A percentile compares a stretch with the other conserved stretches of the same genome.
Conservation (phyloP, 1,140 invertebrate genomes). For the Berghia stephanieae region DNA sequence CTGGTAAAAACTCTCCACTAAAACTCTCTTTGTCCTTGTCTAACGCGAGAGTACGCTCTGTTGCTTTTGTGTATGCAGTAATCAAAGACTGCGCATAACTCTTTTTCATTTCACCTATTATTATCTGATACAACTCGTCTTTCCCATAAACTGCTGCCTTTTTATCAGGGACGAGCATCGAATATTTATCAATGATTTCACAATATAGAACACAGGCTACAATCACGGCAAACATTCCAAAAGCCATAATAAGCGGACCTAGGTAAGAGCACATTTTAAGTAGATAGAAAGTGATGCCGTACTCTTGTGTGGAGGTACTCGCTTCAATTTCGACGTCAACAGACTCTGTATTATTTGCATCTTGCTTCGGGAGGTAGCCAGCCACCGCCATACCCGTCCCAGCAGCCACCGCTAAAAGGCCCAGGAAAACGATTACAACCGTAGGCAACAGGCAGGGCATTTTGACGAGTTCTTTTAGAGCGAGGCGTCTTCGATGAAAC, state of each 20-base stretch:
- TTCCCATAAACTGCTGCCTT: conserved; percentile 36
- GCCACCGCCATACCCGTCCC: conserved; percentile 37
- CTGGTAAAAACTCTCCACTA: conserved; percentile 29
- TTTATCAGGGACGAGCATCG: conserved; percentile 48
- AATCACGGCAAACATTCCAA: conserved; percentile 57
- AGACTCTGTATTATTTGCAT: conserved; percentile 13
- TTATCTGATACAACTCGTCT: conserved; percentile 50
- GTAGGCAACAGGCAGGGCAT: conserved; percentile 52
- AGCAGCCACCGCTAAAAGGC: conserved; percentile 37
- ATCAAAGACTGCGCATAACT: conserved; percentile 42
- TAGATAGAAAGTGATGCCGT: conserved; percentile 14
- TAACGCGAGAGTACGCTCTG: conserved; percentile 28
- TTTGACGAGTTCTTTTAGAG: conserved; percentile 41
- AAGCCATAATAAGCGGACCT: conserved; percentile 55
- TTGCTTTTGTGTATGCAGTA: conserved; percentile 29
- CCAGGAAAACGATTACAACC: conserved; percentile 39
- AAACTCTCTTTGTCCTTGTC: conserved; percentile 19
- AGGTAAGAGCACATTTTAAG: conserved; percentile 48
- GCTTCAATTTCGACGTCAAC: neutral
- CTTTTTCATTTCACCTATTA: conserved; percentile 55
- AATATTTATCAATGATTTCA: conserved; percentile 59
- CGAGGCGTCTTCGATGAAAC: conserved; percentile 34
- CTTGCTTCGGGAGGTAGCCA: conserved; percentile 26
- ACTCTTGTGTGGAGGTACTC: neutral
- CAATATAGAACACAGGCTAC: conserved; percentile 57